phyloP scores from a whole-genome alignment of 2,797 vertebrate species.

The Scyliorhinus canicula region DNA sequence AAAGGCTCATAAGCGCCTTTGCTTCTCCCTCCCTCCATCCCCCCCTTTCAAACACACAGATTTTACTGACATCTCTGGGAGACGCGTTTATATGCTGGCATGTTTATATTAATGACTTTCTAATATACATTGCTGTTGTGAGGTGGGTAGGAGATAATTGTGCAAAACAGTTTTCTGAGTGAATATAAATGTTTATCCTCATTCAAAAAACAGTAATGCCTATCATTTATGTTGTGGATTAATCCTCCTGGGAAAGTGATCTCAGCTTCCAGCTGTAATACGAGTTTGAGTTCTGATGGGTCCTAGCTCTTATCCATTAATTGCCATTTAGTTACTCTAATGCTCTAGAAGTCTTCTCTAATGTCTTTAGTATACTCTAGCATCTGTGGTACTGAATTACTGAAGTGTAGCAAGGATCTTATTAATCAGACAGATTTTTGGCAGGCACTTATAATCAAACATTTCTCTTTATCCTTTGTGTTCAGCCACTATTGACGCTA shows the following conservation, averaged over 20 bases:
- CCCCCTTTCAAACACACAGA: neutral
- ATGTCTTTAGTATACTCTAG: constrained; percentile 46
- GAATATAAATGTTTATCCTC: constrained; percentile 14
- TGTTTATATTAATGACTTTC: neutral
- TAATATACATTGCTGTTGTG: neutral
- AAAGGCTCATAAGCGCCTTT: neutral
- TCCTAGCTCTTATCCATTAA: constrained; percentile 43
- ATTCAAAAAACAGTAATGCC: neutral
- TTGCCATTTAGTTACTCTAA: constrained; percentile 46
- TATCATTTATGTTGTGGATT: constrained; percentile 25
- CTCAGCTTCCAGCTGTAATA: constrained; percentile 38
- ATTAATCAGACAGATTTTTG: constrained; percentile 31
- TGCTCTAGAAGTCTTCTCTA: constrained; percentile 41
- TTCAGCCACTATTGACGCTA: neutral
- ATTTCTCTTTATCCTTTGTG: neutral
- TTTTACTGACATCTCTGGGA: neutral
- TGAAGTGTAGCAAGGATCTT: constrained; percentile 26
- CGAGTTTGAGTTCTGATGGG: constrained; percentile 41
- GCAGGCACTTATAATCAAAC: neutral
- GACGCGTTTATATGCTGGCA: neutral
- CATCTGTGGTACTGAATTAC: constrained; percentile 46
- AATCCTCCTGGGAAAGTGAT: constrained; percentile 40
- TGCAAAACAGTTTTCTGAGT: neutral
- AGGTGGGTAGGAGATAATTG: neutral
- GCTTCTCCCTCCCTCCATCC: too few species aligned